Evolutionary conservation across 2,888 invertebrate genomes (phyloP), one percentile per base, ranked within the genome.

Genomic region (Mythimna lalbum): DNA sequence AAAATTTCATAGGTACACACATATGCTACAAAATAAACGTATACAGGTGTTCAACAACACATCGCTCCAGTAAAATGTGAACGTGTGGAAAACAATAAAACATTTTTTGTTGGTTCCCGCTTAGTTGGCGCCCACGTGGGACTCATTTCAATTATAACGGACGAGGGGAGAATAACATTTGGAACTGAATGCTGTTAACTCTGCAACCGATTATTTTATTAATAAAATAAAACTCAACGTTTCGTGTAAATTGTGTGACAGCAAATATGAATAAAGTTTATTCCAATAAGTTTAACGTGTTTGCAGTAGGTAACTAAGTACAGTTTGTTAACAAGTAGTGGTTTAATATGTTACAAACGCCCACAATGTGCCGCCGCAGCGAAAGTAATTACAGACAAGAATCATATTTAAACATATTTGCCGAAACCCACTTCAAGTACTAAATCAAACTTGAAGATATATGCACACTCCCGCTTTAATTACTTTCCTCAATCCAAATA

Each of bases 111-210:
- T 78, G 61, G 49, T 80, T 78, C 79, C 43, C 57, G 63, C 69
- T 80, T 76, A 84, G 74, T 85, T 87, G 89, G 86, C 86, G 87
- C 88, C 86, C 77, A 84, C 86, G 76, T 82, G 90, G 86, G 85
- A 81, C 82, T 71, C 75, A 61, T 81, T 85, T 83, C 78, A 78
- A 87, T 78, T 78, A 70, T 80, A 84, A 79, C 68, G 61, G 63
- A 50, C 66, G 63, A 76, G 61, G 36, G 43, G 56, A 71, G 69
- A 70, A 62, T 62, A 72, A 62, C 60, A 76, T 64, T 72, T 71
- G n/a, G 33, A 72, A 76, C 49, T 55, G 49, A 64, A 74, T 57
- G 55, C 59, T 53, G 56, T 64, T 71, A 70, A 78, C 65, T 64
- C 52, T 59, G 39, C n/a, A 67, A 67, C 68, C 63, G 36, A 66